Conservation (phyloP, 2,797 vertebrate species). For the Hemitrygon akajei region DNA sequence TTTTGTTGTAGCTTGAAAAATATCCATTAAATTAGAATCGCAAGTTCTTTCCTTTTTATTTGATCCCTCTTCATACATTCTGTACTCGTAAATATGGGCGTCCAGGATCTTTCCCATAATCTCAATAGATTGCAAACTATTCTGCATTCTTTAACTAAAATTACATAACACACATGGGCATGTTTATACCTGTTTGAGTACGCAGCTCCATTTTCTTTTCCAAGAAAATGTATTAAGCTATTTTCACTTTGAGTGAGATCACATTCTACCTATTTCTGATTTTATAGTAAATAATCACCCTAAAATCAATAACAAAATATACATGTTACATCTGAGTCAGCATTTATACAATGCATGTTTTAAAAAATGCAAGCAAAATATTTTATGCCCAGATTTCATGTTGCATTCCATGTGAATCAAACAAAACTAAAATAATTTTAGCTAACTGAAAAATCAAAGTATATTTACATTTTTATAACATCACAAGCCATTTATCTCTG, state of each 20-base stretch:
- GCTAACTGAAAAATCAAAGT: not conserved
- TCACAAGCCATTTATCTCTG: not conserved
- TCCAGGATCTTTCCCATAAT: no score
- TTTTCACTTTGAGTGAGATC: not conserved
- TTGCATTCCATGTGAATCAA: not conserved
- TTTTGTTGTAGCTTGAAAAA: not conserved
- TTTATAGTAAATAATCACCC: not conserved
- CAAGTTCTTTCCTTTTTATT: not conserved
- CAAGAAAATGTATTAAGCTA: not conserved
- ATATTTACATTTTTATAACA: not conserved
- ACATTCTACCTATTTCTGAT: not conserved
- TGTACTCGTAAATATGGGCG: not conserved
- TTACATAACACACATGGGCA: not conserved
- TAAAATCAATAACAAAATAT: not conserved
- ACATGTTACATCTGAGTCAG: not conserved
- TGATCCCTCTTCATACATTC: not conserved
- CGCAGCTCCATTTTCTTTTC: not conserved
- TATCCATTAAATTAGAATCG: not conserved
- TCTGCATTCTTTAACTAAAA: no score
- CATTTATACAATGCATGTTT: not conserved
- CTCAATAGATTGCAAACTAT: no score
- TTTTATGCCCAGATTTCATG: not conserved
- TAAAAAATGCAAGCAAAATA: not conserved
- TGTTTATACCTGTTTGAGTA: not conserved
- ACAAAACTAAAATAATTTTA: not conserved